Evolutionary conservation across 1,140 invertebrate species (phyloP).

Genomic region (Drosophila nannoptera): DNA sequence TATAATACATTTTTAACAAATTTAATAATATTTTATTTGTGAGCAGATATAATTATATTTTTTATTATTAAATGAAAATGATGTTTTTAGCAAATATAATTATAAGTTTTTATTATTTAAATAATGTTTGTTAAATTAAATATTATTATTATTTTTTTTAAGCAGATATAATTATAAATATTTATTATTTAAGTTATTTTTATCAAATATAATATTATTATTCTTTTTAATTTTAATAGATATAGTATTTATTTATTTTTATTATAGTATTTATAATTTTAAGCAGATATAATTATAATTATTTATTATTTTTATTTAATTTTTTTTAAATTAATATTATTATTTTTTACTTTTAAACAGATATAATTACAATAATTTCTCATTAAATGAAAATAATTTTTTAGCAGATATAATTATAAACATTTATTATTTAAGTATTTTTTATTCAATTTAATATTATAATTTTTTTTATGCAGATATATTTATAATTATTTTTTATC

Average conservation of each 20-base stretch:
- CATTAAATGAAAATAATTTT: too few relatives aligned
- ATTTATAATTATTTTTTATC: too few relatives aligned
- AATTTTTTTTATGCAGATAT: background rate
- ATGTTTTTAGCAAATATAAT: background rate
- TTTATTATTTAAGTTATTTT: background rate
- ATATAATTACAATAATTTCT: too few relatives aligned
- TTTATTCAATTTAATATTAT: background rate
- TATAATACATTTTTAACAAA: too few relatives aligned
- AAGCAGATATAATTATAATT: background rate
- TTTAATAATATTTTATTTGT: too few relatives aligned
- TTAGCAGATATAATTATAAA: background rate
- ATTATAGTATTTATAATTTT: background rate
- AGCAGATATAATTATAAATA: background rate
- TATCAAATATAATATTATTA: background rate
- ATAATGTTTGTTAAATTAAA: background rate
- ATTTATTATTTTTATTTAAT: background rate
- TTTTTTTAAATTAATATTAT: background rate
- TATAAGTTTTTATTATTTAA: background rate
- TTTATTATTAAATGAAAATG: too few relatives aligned
- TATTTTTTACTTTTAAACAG: background rate
- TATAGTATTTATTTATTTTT: background rate
- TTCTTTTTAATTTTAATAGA: background rate
- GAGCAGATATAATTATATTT: too few relatives aligned
- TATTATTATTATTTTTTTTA: background rate
- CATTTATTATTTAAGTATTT: background rate